Evolutionary conservation across 2,888 invertebrate species (phyloP).

Genomic region (Leucophora obtusa): DNA sequence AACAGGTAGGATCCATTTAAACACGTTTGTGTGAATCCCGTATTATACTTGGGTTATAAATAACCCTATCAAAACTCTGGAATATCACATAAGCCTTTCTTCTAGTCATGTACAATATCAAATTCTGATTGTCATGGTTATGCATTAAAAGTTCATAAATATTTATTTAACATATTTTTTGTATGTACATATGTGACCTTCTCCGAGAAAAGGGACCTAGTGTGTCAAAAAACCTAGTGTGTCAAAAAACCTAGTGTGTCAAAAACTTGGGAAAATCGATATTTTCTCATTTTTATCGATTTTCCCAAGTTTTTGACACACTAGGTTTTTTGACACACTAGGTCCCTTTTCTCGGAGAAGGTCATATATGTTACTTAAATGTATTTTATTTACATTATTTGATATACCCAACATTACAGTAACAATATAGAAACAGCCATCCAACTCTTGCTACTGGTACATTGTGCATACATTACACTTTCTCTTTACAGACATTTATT

Average conservation of each 20-base stretch:
- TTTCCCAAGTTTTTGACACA: too few species aligned
- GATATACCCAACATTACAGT: neutral
- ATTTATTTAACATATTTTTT: conserved; percentile 47
- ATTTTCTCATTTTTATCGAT: too few species aligned
- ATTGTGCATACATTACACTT: conserved; percentile 40
- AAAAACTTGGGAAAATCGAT: too few species aligned
- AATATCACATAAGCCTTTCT: conserved; percentile 9
- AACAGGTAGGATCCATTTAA: too few species aligned
- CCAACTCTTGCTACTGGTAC: conserved; percentile 10
- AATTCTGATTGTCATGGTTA: conserved; percentile 56
- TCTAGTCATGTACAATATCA: conserved; percentile 45
- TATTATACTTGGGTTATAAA: too few species aligned
- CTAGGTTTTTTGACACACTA: too few species aligned
- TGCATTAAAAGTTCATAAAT: conserved; percentile 52
- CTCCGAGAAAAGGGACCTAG: too few species aligned
- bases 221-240: too few species aligned
- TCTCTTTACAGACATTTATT: conserved; percentile 37
- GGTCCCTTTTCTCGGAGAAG: too few species aligned
- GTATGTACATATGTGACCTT: neutral
- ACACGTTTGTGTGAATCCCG: too few species aligned
- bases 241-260: too few species aligned
- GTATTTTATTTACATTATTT: conserved; percentile 41
- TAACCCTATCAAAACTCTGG: neutral
- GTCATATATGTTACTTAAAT: too few species aligned
- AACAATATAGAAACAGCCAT: neutral